Evolutionary conservation across 2,888 invertebrate species (phyloP), one percentile per base, ranked within the genome.

Genomic region (Hirtodrosophila alboralis): DNA sequence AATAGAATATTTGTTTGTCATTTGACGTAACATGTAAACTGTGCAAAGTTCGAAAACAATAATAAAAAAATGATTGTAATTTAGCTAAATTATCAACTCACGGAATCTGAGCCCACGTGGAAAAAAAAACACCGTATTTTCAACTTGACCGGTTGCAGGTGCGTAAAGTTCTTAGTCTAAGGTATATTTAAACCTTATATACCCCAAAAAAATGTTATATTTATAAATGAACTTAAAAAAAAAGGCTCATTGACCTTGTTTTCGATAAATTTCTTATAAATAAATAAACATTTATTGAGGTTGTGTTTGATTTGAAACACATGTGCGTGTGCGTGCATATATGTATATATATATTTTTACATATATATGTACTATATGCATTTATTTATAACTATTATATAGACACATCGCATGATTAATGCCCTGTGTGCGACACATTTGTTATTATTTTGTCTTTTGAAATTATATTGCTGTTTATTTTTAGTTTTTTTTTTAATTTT

Each of bases 11-110:
- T 56, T 34, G 44, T 5, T 44, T 45, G 45, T 58, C 33, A 52
- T 7, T 43, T 18, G 21, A 48, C 49, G 49, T 43, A 56, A 44
- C 58, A 73, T 75, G 76, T 73, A 67, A 66, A 75, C 62, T 52
- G 51, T 52, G 14, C 27, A 31, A 48, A 9, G n/a, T n/a, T 51
- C 34, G 3, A 36, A 23, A 12, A 36, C 18, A 23, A 28, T 33
- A 38, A 52, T 6, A 43, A 52, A 21, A 51, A 49, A 65, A 70
- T 65, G 65, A 12, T 65, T 38, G 30, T 58, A 52, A 66, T 18
- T 53, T 61, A 61, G 45, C 44, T 23, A 23, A 37, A 31, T 12
- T n/a, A 18, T 27, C 14, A 53, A 31, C 26, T 33, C 1, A 30
- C 31, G 31, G 21, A 47, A 13, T 37, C 30, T 21, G 23, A n/a